phyloP scores from a whole-genome alignment of 2,888 invertebrate genomes.

The Gnatocerus cornutus region DNA sequence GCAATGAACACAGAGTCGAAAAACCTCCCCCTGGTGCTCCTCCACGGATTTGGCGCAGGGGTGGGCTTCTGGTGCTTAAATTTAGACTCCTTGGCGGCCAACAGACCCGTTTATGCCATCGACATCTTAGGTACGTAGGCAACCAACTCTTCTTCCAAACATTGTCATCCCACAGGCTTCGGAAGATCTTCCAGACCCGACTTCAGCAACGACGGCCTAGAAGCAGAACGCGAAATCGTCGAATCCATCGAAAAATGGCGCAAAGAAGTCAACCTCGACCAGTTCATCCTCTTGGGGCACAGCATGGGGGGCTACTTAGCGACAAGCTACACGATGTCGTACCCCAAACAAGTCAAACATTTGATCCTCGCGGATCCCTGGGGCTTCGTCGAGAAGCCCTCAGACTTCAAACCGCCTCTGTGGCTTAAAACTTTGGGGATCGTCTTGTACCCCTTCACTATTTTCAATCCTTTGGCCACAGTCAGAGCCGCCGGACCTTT shows the following conservation, averaged over 20 bases:
- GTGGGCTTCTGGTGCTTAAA: constrained; percentile 95
- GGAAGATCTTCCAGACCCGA: constrained; percentile 92
- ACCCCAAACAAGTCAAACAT: constrained; percentile 91
- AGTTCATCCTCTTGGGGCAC: constrained; percentile 92
- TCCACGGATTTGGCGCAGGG: constrained; percentile 96
- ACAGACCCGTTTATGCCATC: constrained; percentile 90
- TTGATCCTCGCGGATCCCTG: constrained; percentile 95
- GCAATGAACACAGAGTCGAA: constrained; percentile 74
- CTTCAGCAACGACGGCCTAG: constrained; percentile 84
- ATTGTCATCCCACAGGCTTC: constrained; percentile 80
- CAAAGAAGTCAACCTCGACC: constrained; percentile 86
- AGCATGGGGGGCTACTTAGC: constrained; percentile 95
- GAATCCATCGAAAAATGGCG: constrained; percentile 96
- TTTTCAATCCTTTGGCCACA: constrained; percentile 92
- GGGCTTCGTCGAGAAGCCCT: constrained; percentile 79
- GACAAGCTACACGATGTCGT: constrained; percentile 87
- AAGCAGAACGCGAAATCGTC: constrained; percentile 92
- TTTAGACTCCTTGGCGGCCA: constrained; percentile 83
- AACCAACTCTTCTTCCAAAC: no score
- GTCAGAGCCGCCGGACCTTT: constrained; percentile 91
- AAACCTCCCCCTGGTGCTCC: constrained; percentile 87
- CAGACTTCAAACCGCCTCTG: constrained; percentile 77
- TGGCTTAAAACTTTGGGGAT: constrained; percentile 87
- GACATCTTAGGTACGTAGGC: constrained; percentile 75
- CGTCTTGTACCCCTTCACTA: constrained; percentile 78